Conservation (phyloP, 2,888 invertebrate genomes). For the Icerya purchasi region DNA sequence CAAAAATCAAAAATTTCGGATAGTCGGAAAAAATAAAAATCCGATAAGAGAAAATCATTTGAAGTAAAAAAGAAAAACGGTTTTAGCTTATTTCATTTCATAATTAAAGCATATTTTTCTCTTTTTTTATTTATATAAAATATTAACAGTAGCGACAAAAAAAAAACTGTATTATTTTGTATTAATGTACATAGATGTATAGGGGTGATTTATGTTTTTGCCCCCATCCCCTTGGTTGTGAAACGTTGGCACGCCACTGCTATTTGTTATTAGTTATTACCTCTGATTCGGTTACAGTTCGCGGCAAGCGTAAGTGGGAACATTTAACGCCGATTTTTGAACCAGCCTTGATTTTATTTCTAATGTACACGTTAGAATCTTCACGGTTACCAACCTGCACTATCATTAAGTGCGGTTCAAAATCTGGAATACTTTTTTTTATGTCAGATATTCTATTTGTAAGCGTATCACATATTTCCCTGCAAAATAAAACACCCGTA, state of each 20-base stretch:
- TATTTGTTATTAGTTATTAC: no score
- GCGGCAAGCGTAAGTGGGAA: slow-evolving; percentile 55
- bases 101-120: no score
- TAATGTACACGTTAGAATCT: slow-evolving; percentile 95
- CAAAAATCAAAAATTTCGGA: no score
- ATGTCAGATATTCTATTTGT: slow-evolving; percentile 40
- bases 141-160: no score
- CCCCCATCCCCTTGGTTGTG: neutral
- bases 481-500: no score
- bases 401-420: slow-evolving; percentile 61
- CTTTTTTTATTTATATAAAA: no score
- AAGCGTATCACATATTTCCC: slow-evolving; percentile 48
- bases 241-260: no score
- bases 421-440: slow-evolving; percentile 23
- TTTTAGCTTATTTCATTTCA: no score
- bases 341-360: slow-evolving; percentile 86
- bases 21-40: no score
- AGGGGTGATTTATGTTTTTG: neutral
- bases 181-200: neutral
- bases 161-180: neutral
- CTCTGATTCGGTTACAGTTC: slow-evolving; percentile 57
- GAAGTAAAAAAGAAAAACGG: no score
- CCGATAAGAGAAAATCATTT: no score
- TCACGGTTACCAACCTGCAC: slow-evolving; percentile 89
- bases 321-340: slow-evolving; percentile 71